These are phyloP conservation scores for Fratercula arctica DNA, from an alignment of 2,797 vertebrate species.

Conservation along the genomic window DNA sequence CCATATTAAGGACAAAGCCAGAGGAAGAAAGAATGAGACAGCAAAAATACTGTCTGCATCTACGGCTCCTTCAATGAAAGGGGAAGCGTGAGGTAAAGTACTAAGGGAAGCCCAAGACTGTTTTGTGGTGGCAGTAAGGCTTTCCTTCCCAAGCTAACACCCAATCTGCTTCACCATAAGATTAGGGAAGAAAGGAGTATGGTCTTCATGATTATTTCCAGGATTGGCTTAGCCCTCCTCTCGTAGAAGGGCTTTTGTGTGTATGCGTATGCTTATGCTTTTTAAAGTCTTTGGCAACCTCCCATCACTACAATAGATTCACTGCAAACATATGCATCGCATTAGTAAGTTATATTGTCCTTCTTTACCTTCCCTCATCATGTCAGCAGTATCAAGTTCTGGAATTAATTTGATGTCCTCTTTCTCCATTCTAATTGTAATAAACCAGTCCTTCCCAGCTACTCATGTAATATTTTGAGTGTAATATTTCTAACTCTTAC, in stretches of 20 bases:
- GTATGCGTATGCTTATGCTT: background rate
- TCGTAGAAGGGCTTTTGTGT: constrained; percentile 10
- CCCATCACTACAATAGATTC: background rate
- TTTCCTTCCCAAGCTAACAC: constrained; percentile 24
- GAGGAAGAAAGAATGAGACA: background rate
- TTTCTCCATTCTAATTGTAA: background rate
- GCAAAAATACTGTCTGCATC: background rate
- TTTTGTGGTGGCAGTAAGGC: background rate
- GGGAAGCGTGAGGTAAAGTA: background rate
- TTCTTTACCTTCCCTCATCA: constrained; percentile 24
- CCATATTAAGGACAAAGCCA: background rate
- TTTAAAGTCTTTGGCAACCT: constrained; percentile 31
- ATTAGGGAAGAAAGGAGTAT: constrained; percentile 34
- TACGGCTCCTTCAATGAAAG: background rate
- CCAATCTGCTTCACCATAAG: background rate
- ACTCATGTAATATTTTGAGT: background rate
- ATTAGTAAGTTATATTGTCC: constrained; percentile 24
- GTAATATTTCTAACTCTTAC: background rate
- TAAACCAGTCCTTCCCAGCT: background rate
- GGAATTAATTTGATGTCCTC: constrained; percentile 35
- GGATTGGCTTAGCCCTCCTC: constrained; percentile 26
- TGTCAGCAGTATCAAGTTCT: constrained; percentile 11
- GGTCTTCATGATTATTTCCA: constrained; percentile 33
- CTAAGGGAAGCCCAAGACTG: background rate
- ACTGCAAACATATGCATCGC: background rate